phyloP scores from a whole-genome alignment of 1,140 invertebrate genomes.

The Caligus rogercresseyi region DNA sequence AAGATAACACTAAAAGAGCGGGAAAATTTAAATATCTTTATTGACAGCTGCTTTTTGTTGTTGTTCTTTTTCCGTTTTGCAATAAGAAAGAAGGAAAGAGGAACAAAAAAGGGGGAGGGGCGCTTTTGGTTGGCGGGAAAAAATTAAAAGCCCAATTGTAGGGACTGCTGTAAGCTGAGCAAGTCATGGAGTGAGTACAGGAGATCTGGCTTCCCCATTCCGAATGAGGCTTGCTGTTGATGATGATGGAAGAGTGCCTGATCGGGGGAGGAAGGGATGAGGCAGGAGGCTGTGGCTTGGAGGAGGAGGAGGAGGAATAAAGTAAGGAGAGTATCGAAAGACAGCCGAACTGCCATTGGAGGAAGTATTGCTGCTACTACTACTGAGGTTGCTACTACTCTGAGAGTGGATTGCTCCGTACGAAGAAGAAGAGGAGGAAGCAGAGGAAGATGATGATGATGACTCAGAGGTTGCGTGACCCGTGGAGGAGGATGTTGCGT shows the following conservation, averaged over 20 bases:
- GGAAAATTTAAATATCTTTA: too few species aligned
- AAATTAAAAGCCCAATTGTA: conserved; percentile 17
- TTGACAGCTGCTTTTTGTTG: too few species aligned
- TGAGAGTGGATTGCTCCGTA: neutral
- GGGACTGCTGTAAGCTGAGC: conserved; percentile 29
- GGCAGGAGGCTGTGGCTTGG: conserved; percentile 72
- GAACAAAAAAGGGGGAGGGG: conserved; percentile 31
- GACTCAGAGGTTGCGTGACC: conserved; percentile 29
- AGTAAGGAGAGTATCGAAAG: conserved; percentile 26
- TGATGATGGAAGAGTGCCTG: neutral
- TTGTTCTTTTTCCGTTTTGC: too few species aligned
- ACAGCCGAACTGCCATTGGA: conserved; percentile 42
- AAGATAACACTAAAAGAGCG: too few species aligned
- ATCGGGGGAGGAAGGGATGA: conserved; percentile 53
- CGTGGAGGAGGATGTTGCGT: conserved; percentile 42
- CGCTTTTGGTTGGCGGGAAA: conserved; percentile 41
- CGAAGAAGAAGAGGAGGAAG: neutral
- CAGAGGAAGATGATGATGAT: neutral
- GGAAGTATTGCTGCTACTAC: conserved; percentile 23
- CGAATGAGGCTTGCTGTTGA: neutral
- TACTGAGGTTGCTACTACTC: neutral
- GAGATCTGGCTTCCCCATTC: conserved; percentile 70
- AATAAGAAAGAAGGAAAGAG: too few species aligned
- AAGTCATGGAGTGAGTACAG: conserved; percentile 48
- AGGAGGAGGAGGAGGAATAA: conserved; percentile 57